Base-by-base conservation (phyloP, 2,888 invertebrate genomes). In the Aspidiotus rigidus region DNA sequence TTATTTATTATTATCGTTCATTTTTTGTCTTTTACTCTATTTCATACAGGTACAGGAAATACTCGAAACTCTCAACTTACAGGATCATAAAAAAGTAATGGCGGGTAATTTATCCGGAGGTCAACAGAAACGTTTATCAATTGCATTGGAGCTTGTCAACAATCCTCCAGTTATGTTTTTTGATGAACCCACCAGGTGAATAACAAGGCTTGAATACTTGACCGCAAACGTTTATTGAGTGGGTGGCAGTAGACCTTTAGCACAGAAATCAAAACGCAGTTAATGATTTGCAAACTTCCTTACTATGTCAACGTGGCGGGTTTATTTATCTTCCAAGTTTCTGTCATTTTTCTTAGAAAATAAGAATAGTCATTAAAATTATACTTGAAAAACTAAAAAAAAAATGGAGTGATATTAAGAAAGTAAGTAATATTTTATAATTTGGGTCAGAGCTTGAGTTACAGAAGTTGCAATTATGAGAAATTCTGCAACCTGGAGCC, bases 101-200 rank as follows among this genome's bases (percentile, higher is more conserved):
- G 93, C 94, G 15, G 87, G 87, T 72, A 92, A 93, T 77, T 83
- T 96, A 62, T 95, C 94, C 0, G 96, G 96, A 28, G 96, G 96
- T 1, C 95, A 96, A 78, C 90, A 94, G 79, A 96, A 96, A 77
- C 87, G 96, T 74, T 83, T 96, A 1, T 94, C 95, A 0, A 96
- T 96, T 72, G 96, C 95, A 16, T 80, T 94, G 73, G 96, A 96
- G 79, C 81, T 96, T 74, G 94, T 96, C 73, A 95, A 93, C 81
- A 96, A 96, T 79, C 96, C 96, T 11, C 95, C 96, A 0, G 89
- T 96, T 72, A 95, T 96, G 94, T 96, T 96, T 81, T 95, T 96
- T 78, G 96, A 96, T 77, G 96, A 96, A 79, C 96, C 96, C 0
- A 96, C 96, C 54, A 85, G 85, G 85, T 85, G 75, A 10, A 28